Evolutionary conservation across 2,113 vertebrate species (phyloP).

Genomic region (Ranitomeya variabilis): DNA sequence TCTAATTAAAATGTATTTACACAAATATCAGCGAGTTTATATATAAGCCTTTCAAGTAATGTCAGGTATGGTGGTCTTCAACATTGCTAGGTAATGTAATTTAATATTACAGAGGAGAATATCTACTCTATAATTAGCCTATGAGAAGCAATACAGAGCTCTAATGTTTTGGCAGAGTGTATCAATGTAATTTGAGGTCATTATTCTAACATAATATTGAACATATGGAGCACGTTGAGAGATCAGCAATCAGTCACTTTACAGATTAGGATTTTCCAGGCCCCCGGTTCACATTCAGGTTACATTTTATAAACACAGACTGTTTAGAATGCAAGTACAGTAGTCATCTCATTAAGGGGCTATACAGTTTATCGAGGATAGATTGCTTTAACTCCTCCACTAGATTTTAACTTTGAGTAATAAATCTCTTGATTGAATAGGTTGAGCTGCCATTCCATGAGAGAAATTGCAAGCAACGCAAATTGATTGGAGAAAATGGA

Average conservation of each 20-base stretch:
- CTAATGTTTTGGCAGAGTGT: constrained; percentile 41
- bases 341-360: constrained; percentile 44
- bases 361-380: constrained; percentile 5
- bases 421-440: constrained; percentile 36
- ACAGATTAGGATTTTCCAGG: constrained; percentile 51
- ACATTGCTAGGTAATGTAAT: constrained; percentile 38
- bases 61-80: constrained; percentile 28
- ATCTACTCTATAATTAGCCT: constrained; percentile 28
- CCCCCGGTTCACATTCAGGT: constrained; percentile 50
- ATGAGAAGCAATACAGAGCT: constrained; percentile 19
- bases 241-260: constrained; percentile 54
- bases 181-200: constrained; percentile 50
- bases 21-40: neutral
- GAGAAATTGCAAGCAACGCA: constrained; percentile 24
- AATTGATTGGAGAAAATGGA: constrained; percentile 29
- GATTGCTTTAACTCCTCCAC: constrained; percentile 36
- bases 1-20: neutral
- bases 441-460: constrained; percentile 20
- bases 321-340: constrained; percentile 49
- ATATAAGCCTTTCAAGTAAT: neutral
- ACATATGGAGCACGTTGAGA: constrained; percentile 53
- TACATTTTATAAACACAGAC: constrained; percentile 53
- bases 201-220: constrained; percentile 54
- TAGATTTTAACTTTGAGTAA: constrained; percentile 29
- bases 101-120: constrained; percentile 16